These are phyloP conservation scores for Zele albiditarsus DNA, from an alignment of 2,888 invertebrate genomes.

Conservation along the genomic window DNA sequence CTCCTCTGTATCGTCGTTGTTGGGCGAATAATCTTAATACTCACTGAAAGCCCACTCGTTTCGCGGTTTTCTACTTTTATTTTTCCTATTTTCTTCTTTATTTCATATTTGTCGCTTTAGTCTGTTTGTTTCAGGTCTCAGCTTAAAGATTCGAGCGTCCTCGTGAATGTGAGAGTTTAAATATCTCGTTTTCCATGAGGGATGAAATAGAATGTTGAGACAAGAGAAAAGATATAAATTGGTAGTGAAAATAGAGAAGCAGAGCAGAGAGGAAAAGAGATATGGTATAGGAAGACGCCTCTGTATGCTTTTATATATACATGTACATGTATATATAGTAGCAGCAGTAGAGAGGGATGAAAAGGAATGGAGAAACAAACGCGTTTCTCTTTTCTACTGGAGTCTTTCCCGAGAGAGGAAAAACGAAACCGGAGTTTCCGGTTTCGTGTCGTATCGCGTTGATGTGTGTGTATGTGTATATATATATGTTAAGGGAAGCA, in stretches of 20 bases:
- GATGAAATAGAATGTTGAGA: neutral
- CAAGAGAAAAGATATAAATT: neutral
- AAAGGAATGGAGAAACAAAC: neutral
- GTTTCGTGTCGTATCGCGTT: neutral
- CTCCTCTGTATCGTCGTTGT: too few species aligned
- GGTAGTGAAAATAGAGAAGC: neutral
- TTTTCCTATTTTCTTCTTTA: conserved; percentile 4
- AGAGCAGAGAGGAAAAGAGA: neutral
- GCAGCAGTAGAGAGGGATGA: neutral
- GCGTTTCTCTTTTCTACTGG: neutral
- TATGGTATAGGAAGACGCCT: neutral
- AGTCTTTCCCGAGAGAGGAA: neutral
- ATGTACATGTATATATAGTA: neutral
- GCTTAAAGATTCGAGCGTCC: neutral
- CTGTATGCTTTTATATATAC: neutral
- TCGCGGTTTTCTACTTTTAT: neutral
- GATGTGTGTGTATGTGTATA: neutral
- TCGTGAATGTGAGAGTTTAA: conserved; percentile 1
- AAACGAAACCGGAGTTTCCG: neutral
- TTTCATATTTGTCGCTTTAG: neutral
- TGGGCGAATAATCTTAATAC: too few species aligned
- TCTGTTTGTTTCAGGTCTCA: neutral
- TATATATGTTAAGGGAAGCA: neutral
- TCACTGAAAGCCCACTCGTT: too few species aligned
- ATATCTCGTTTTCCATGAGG: neutral